phyloP scores from a whole-genome alignment of 2,113 vertebrate genomes.

The Lathamus discolor region DNA sequence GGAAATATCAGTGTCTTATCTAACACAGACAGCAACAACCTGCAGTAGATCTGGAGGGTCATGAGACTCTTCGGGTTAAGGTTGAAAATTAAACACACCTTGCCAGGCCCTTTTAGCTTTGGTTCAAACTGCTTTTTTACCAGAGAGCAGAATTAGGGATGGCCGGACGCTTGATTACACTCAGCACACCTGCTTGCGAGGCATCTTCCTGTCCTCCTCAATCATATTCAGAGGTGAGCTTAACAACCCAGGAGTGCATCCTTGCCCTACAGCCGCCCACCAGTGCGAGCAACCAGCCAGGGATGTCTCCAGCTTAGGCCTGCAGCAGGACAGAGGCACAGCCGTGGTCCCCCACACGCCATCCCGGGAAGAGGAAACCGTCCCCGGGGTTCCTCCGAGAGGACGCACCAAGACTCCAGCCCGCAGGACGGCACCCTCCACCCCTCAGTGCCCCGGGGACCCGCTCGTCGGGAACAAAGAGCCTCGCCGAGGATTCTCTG shows the following conservation, averaged over 20 bases:
- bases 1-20: background rate
- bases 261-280: background rate
- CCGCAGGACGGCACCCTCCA: background rate
- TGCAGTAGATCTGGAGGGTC: background rate
- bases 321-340: background rate
- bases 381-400: fast-evolving
- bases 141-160: background rate
- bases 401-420: background rate
- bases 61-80: background rate
- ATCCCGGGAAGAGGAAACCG: background rate
- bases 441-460: background rate
- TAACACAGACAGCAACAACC: background rate
- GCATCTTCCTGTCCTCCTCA: background rate
- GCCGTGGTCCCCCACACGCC: background rate
- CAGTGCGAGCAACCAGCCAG: fast-evolving
- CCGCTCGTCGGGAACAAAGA: slow-evolving; percentile 20
- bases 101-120: background rate
- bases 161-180: background rate
- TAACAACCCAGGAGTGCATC: background rate
- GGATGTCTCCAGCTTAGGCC: background rate
- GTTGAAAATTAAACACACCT: background rate
- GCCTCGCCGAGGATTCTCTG: slow-evolving; percentile 25
- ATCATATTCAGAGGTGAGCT: background rate
- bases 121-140: background rate
- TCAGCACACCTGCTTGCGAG: background rate